phyloP scores from a whole-genome alignment of 2,888 invertebrate genomes.

The Flabesymbios commensalis region DNA sequence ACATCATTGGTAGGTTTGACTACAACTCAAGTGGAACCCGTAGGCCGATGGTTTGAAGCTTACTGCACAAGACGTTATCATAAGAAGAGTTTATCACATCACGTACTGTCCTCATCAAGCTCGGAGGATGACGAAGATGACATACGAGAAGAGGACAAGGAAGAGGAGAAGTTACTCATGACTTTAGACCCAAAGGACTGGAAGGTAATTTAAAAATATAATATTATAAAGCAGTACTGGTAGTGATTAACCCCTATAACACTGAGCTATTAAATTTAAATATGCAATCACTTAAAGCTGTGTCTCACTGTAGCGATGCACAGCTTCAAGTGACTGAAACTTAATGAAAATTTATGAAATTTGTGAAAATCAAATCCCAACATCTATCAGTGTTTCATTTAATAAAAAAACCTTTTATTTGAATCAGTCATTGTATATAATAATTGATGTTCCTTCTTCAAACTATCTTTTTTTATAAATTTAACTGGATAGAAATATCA shows the following conservation, averaged over 20 bases:
- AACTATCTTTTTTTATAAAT: background rate
- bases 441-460: background rate
- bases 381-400: too few species aligned
- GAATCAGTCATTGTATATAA: background rate
- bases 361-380: too few species aligned
- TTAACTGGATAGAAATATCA: too few species aligned
- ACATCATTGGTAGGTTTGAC: slow-evolving; percentile 33
- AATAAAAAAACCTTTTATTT: background rate
- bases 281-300: too few species aligned
- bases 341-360: too few species aligned
- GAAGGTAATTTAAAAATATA: slow-evolving; percentile 67
- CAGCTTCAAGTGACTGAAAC: too few species aligned
- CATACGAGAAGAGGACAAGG: slow-evolving; percentile 44
- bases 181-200: slow-evolving; percentile 93
- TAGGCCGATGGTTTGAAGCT: slow-evolving; percentile 58
- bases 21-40: slow-evolving; percentile 48
- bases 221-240: background rate
- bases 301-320: too few species aligned
- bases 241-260: too few species aligned
- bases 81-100: slow-evolving; percentile 53
- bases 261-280: too few species aligned
- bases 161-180: slow-evolving; percentile 70
- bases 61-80: slow-evolving; percentile 47
- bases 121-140: slow-evolving; percentile 51
- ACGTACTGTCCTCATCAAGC: slow-evolving; percentile 46